Base-by-base conservation (phyloP, 1,140 invertebrate genomes). In the Lasaia peninsularis region DNA sequence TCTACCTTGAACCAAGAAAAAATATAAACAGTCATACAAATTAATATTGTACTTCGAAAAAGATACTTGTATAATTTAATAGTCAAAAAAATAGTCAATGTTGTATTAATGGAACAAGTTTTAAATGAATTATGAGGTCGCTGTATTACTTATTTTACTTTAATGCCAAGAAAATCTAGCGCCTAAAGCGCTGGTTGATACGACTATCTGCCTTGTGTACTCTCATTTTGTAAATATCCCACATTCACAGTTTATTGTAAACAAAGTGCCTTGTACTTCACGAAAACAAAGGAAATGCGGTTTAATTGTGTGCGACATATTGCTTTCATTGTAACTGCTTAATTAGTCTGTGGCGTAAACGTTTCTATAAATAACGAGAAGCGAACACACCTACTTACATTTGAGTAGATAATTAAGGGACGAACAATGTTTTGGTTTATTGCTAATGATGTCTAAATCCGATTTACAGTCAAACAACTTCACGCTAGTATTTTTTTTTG, bases 161-260 rank as follows among this genome's bases (percentile, higher is more conserved):
- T 28, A 28, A 0, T 6, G 24, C 8, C 24, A 28, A 28, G 5
- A 28, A 28, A 28, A 28, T 28, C 5, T 28, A 28, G 24, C 24
- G 24, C 24, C 24, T 0, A 28, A 28, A 28, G 24, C 24, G 24
- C 24, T 28, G 8, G 8, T 28, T 28, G 24, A 28, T 28, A 28
- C 8, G 8, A 7, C 24, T 2, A 28, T 28, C 5, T 28, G 8
- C 24, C 40, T 48, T 18, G 40, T 21, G 40, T 48, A 48, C 40
- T 20, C 40, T 48, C 40, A n/a, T 20, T 48, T 48, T 48, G 40
- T 48, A 48, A 48, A 48, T 48, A 48, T 48, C 18, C 40, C 20
- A 48, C 40, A 48, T 48, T 48, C 40, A 28, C 24, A 48, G 40
- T 48, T 48, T 48, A 48, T 48, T 48, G 40, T 48, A 48, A 48